A percentile compares a stretch with the other conserved stretches of the same genome.
These are phyloP conservation scores for Apis mellifera DNA, from an alignment of 1,140 invertebrate genomes.

Conservation along the genomic window Amel_HAv3.1 CM009944.2:8829001-8829500, in stretches of 20 bases:
- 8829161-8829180: no score
- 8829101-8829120: no score
- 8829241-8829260: slow-evolving; percentile 15
- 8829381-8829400: slow-evolving; percentile 61
- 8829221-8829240: slow-evolving; percentile 28
- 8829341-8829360: slow-evolving; percentile 52
- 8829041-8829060: not conserved
- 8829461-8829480: slow-evolving; percentile 80
- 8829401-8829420: slow-evolving; percentile 59
- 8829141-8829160: no score
- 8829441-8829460: slow-evolving; percentile 73
- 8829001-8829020: no score
- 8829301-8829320: slow-evolving; percentile 75
- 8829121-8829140: no score
- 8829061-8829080: not conserved
- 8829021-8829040: not conserved
- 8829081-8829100: no score
- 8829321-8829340: slow-evolving; percentile 59
- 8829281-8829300: slow-evolving; percentile 65
- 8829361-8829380: slow-evolving; percentile 54
- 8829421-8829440: slow-evolving; percentile 80
- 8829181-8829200: not conserved
- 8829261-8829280: slow-evolving; percentile 44
- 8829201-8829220: not conserved
- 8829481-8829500: slow-evolving; percentile 72